Conservation (phyloP, 92 coral and sea anemone genomes). For the Porites cylindrica region DNA sequence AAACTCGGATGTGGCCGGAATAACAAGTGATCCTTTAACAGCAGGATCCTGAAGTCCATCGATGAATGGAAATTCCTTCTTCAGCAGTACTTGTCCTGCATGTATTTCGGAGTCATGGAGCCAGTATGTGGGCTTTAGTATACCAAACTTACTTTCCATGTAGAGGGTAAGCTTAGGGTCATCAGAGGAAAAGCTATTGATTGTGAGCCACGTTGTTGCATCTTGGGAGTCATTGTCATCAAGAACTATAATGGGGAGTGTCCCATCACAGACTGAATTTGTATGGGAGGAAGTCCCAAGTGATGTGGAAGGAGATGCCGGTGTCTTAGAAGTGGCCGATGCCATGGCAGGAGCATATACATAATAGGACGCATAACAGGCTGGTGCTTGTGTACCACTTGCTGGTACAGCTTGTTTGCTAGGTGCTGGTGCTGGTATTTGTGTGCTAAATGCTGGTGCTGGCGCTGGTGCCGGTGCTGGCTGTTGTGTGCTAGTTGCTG, state of each 20-base stretch:
- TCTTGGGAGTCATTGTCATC: no score
- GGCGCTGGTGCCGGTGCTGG: neutral
- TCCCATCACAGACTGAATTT: no score
- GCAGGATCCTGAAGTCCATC: conserved; percentile 42
- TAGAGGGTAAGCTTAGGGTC: neutral
- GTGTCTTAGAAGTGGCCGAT: no score
- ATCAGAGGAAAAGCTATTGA: no score
- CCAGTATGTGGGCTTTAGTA: conserved; percentile 31
- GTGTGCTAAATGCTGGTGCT: neutral
- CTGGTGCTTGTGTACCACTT: neutral
- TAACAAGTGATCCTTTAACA: conserved; percentile 29
- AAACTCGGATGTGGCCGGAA: conserved; percentile 44
- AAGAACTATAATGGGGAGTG: no score
- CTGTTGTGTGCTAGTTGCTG: no score
- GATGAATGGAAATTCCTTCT: conserved; percentile 16
- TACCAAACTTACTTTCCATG: conserved; percentile 15
- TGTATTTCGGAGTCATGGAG: conserved; percentile 48
- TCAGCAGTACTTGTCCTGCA: conserved; percentile 38
- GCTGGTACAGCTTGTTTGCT: neutral
- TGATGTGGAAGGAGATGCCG: no score
- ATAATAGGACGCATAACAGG: no score
- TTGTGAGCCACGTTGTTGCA: no score
- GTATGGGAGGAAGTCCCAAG: no score
- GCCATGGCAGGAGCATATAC: no score
- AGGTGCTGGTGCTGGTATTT: neutral